These are phyloP conservation scores for Deilephila elpenor DNA, from an alignment of 2,888 invertebrate species.

Conservation along the genomic window DNA sequence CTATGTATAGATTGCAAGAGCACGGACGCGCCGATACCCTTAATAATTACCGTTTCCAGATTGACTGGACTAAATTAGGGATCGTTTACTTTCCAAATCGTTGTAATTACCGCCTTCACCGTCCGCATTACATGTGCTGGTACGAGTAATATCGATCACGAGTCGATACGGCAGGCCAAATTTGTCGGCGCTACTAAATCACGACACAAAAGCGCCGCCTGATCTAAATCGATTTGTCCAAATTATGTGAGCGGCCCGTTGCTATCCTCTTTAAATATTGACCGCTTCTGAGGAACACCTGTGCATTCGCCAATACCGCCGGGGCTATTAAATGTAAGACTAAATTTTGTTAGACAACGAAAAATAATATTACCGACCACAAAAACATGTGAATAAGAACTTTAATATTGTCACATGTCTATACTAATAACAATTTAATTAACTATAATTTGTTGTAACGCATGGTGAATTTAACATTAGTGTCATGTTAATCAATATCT, in stretches of 20 bases:
- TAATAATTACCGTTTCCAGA: conserved; percentile 57
- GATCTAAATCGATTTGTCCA: conserved; percentile 82
- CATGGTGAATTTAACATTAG: too few relatives aligned
- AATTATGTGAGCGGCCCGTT: conserved; percentile 66
- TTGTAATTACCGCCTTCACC: conserved; percentile 76
- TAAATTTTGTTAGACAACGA: too few relatives aligned
- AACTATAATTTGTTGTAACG: too few relatives aligned
- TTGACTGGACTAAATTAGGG: conserved; percentile 71
- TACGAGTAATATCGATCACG: conserved; percentile 61
- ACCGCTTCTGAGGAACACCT: conserved; percentile 55
- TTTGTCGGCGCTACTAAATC: conserved; percentile 82
- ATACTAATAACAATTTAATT: too few relatives aligned
- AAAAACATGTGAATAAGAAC: too few relatives aligned
- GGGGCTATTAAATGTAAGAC: background rate
- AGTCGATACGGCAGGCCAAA: conserved; percentile 64
- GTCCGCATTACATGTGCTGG: conserved; percentile 62
- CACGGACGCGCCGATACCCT: conserved; percentile 29
- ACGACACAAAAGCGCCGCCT: conserved; percentile 79
- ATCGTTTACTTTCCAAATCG: conserved; percentile 74
- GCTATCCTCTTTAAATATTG: conserved; percentile 68
- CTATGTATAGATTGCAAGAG: background rate
- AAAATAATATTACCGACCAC: too few relatives aligned
- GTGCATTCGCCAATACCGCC: conserved; percentile 51
- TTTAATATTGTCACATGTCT: too few relatives aligned
- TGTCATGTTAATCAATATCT: background rate